Evolutionary conservation across 2,113 vertebrate species (phyloP).

Genomic region (Pomatorhinus ruficollis): DNA sequence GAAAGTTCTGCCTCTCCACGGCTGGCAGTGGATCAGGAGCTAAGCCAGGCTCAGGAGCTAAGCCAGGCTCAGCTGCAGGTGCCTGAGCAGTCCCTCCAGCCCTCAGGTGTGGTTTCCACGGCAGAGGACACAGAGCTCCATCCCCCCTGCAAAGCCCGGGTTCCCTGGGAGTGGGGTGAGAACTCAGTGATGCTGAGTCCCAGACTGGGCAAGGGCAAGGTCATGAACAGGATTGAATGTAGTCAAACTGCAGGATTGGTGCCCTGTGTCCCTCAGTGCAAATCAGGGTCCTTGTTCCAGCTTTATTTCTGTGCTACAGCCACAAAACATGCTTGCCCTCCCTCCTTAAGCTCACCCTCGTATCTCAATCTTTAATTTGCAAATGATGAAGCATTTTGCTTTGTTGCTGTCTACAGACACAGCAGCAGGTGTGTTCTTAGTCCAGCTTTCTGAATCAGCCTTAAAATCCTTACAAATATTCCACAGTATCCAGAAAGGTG

Average conservation of each 20-base stretch:
- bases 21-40: not conserved
- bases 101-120: rapidly evolving
- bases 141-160: not conserved
- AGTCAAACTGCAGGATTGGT: not conserved
- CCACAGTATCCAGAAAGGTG: no score
- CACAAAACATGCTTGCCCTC: not conserved
- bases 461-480: rapidly evolving
- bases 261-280: rapidly evolving
- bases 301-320: not conserved
- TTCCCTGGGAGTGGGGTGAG: not conserved
- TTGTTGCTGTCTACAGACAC: not conserved
- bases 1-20: rapidly evolving
- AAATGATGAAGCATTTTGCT: not conserved
- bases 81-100: rapidly evolving
- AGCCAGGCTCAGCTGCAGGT: not conserved
- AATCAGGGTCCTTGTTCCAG: not conserved
- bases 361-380: not conserved
- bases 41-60: rapidly evolving
- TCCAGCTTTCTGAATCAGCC: not conserved
- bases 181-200: no score
- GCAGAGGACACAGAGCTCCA: not conserved
- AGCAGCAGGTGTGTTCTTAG: not conserved
- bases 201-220: not conserved
- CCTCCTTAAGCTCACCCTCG: not conserved
- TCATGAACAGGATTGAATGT: not conserved